These are phyloP conservation scores for Galerucella calmariensis DNA, from an alignment of 2,888 invertebrate species.

Conservation along the genomic window DNA sequence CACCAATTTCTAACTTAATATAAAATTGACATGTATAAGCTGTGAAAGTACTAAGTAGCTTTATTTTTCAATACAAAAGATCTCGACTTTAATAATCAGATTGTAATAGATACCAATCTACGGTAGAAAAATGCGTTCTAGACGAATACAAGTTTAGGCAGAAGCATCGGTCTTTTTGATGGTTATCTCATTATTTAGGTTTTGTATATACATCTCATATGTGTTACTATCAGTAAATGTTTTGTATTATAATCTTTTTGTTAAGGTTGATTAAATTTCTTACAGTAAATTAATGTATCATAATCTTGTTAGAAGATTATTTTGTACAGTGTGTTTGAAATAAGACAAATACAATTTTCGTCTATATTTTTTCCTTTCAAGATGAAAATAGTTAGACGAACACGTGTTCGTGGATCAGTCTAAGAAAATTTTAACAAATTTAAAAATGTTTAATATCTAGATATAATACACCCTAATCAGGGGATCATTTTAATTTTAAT, in stretches of 20 bases:
- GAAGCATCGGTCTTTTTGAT: neutral
- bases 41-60: neutral
- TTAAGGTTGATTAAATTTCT: neutral
- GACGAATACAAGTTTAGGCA: neutral
- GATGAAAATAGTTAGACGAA: too few species aligned
- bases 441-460: too few species aligned
- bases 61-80: slow-evolving; percentile 1
- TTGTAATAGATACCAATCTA: slow-evolving; percentile 1
- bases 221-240: neutral
- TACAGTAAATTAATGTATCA: neutral
- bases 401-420: too few species aligned
- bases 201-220: neutral
- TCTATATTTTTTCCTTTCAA: too few species aligned
- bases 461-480: too few species aligned
- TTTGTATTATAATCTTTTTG: neutral
- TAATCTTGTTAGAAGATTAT: neutral
- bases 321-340: too few species aligned
- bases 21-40: neutral
- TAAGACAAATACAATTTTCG: too few species aligned
- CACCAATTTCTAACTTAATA: neutral
- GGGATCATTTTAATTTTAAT: too few species aligned
- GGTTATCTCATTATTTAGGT: slow-evolving; percentile 5
- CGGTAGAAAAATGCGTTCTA: neutral
- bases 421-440: too few species aligned
- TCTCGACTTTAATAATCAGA: slow-evolving; percentile 1